Conservation (phyloP, 2,797 vertebrate species). For the Hoplostethus atlanticus region DNA sequence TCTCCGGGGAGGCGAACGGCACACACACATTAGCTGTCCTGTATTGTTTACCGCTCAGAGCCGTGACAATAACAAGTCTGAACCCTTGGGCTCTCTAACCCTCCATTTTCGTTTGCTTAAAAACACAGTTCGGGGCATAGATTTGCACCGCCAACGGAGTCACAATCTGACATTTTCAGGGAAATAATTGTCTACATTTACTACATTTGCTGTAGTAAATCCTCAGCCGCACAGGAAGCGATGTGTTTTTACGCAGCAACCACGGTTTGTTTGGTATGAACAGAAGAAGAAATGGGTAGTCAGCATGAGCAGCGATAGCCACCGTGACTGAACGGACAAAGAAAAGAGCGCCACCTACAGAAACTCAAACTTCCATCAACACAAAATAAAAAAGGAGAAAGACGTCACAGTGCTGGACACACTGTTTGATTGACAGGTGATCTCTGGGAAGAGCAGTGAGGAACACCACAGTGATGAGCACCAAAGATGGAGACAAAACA, state of each 20-base stretch:
- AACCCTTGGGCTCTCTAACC: slow-evolving; percentile 21
- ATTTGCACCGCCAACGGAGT: not conserved
- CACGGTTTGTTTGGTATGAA: no score
- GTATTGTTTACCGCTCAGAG: slow-evolving; percentile 29
- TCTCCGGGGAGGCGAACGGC: slow-evolving; percentile 15
- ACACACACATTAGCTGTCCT: slow-evolving; percentile 34
- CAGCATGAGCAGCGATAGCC: not conserved
- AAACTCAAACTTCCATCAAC: not conserved
- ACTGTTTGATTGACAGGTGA: not conserved
- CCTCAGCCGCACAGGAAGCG: no score
- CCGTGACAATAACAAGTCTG: slow-evolving; percentile 34
- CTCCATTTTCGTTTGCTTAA: slow-evolving; percentile 20
- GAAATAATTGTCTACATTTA: slow-evolving; percentile 9
- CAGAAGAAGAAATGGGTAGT: not conserved
- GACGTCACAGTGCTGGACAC: not conserved
- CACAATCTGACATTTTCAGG: slow-evolving; percentile 18
- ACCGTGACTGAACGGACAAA: not conserved
- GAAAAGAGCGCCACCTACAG: not conserved
- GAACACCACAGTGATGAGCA: not conserved
- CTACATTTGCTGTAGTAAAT: no score
- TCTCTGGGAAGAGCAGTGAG: not conserved
- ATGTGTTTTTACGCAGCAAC: no score
- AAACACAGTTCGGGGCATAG: slow-evolving; percentile 1
- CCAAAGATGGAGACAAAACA: no score
- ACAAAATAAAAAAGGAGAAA: not conserved